These are phyloP conservation scores for Gymnoscopelus braueri DNA, from an alignment of 2,797 vertebrate species.

Conservation along the genomic window DNA sequence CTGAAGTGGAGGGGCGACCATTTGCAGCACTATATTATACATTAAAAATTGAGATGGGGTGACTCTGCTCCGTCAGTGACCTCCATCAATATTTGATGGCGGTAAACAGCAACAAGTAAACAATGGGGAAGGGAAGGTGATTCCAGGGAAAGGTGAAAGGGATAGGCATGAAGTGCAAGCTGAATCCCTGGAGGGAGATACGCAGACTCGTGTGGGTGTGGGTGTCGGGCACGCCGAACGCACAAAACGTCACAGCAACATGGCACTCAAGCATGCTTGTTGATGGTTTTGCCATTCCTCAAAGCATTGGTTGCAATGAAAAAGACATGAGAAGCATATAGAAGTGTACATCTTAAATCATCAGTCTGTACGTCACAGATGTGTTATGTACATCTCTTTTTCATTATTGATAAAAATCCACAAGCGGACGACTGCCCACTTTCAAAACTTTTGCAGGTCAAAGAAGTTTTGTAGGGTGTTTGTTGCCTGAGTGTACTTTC, in stretches of 20 bases:
- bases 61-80: slow-evolving; percentile 67
- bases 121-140: slow-evolving; percentile 56
- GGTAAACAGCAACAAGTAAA: slow-evolving; percentile 71
- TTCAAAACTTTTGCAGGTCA: slow-evolving; percentile 11
- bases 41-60: slow-evolving; percentile 78
- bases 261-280: slow-evolving; percentile 16
- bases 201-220: too few relatives aligned
- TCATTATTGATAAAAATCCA: slow-evolving; percentile 29
- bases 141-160: slow-evolving; percentile 48
- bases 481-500: slow-evolving; percentile 24
- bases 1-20: slow-evolving; percentile 55
- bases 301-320: slow-evolving; percentile 35
- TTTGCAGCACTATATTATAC: slow-evolving; percentile 74
- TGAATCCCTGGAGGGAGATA: slow-evolving; percentile 25
- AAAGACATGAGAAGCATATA: slow-evolving; percentile 18
- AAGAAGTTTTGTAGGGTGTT: slow-evolving; percentile 14
- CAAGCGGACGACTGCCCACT: slow-evolving; percentile 6
- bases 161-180: slow-evolving; percentile 30
- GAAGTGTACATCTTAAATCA: slow-evolving; percentile 6
- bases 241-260: not conserved
- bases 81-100: slow-evolving; percentile 74
- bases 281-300: slow-evolving; percentile 20
- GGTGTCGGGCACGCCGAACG: too few relatives aligned
- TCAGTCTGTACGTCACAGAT: slow-evolving; percentile 22
- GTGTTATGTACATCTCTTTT: slow-evolving; percentile 19